Conservation (phyloP, 1,140 invertebrate species). For the Drosophila sturtevanti region DNA sequence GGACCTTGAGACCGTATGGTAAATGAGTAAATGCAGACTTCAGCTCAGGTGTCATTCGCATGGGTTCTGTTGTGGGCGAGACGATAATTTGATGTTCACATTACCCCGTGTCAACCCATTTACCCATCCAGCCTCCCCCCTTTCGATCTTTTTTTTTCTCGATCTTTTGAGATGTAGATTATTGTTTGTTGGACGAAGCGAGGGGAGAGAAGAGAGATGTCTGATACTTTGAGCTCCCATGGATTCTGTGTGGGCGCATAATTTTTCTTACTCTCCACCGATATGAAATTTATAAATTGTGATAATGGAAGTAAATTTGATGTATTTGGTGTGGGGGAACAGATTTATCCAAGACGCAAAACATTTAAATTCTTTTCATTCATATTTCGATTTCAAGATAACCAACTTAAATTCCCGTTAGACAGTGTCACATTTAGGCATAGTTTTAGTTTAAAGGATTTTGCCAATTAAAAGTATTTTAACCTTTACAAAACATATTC, state of each 20-base stretch:
- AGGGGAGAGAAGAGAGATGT: constrained; percentile 57
- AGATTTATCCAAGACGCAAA: constrained; percentile 26
- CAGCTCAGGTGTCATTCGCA: constrained; percentile 69
- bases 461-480: neutral
- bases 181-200: constrained; percentile 57
- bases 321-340: no score
- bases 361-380: constrained; percentile 11
- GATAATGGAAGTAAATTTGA: constrained; percentile 43
- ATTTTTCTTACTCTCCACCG: constrained; percentile 61
- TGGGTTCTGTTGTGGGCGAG: constrained; percentile 52
- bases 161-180: constrained; percentile 63
- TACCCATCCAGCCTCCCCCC: constrained; percentile 1
- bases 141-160: neutral
- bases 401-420: no score
- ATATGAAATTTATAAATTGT: constrained; percentile 71
- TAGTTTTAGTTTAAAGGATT: no score
- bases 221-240: constrained; percentile 1
- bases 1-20: constrained; percentile 22
- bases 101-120: constrained; percentile 11
- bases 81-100: constrained; percentile 44
- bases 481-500: neutral
- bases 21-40: constrained; percentile 58
- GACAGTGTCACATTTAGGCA: neutral
- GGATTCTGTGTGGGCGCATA: constrained; percentile 69
- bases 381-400: constrained; percentile 7